Percentiles rank a stretch among this genome's conserved stretches.
Conservation (phyloP, 2,113 vertebrate genomes). For the Stigmatopora nigra region DNA sequence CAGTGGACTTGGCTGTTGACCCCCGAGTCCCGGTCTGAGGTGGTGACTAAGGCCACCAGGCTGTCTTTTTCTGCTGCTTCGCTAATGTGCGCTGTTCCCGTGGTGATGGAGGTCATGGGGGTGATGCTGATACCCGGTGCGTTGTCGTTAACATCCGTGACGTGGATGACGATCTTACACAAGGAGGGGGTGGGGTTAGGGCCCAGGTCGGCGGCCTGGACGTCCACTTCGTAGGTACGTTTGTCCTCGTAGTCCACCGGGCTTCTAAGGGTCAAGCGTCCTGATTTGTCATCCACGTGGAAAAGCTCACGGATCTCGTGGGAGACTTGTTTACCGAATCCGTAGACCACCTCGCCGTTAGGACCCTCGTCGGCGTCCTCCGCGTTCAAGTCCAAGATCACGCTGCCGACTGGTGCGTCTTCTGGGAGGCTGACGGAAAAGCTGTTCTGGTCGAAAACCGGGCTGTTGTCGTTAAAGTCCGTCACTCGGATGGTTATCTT, state of each 20-base stretch:
- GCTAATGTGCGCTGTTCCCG: conserved; percentile 64
- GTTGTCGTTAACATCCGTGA: conserved; percentile 91
- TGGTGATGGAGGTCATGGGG: conserved; percentile 73
- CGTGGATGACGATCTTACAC: conserved; percentile 85
- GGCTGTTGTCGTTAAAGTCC: conserved; percentile 92
- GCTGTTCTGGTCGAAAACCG: conserved; percentile 80
- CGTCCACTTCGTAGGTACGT: conserved; percentile 84
- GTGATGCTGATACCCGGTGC: conserved; percentile 86
- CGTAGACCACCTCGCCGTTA: conserved; percentile 85
- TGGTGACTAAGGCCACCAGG: conserved; percentile 88
- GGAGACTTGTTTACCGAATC: conserved; percentile 82
- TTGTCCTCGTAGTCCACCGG: conserved; percentile 86
- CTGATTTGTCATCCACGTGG: conserved; percentile 79
- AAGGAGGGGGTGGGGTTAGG: conserved; percentile 77
- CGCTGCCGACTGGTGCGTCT: conserved; percentile 76
- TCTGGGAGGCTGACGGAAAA: conserved; percentile 83
- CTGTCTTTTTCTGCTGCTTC: conserved; percentile 84
- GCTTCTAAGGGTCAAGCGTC: conserved; percentile 76
- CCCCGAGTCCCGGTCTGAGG: conserved; percentile 85
- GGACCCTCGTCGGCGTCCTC: conserved; percentile 82
- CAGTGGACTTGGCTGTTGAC: conserved; percentile 86
- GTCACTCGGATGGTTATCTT: conserved; percentile 82
- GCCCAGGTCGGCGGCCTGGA: conserved; percentile 84
- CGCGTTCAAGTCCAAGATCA: conserved; percentile 82
- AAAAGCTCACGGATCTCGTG: conserved; percentile 82